Base-by-base conservation (phyloP, 2,113 vertebrate genomes). In the Callithrix jacchus region DNA sequence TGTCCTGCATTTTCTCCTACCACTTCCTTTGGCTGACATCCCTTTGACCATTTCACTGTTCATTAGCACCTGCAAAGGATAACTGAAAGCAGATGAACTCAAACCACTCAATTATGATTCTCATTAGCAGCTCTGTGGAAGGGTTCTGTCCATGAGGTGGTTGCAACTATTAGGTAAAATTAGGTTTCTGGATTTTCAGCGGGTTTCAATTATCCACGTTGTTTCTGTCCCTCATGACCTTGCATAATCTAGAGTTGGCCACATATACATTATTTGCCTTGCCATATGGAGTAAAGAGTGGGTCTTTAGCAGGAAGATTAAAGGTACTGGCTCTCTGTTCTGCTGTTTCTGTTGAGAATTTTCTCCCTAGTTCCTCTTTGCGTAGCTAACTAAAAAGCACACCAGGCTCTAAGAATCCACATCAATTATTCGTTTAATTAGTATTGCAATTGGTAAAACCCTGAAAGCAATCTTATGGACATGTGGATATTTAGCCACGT, bases 41-140 rank as follows among this genome's bases (percentile, higher is more conserved):
- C 61, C 94, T 82, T 82, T 86, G 81, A 95, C 56, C 80, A 87
- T 87, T 80, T 92, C 89, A 92, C 73, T 97, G 85, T 84, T 96
- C 61, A 89, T 89, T 92, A 97, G 87, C 68, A 95, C 96, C 92
- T 97, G 61, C 40, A 68, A 94, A 93, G 49, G 87, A 86, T 82
- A 95, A 93, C 84, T 74, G 90, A 96, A 95, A 97, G 92, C 92
- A 97, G 76, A 93, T 96, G 79, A 95, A 91, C 64, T 94, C 89
- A 95, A 89, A 95, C 40, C 71, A 97, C n/a, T 96, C 76, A 94
- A 35, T 93, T 94, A 90, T 23, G 37, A 35, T 90, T 96, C 96
- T 96, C 71, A 93, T 94, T 93, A 95, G 70, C 35, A 73, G 64
- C 40, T 73, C 58, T 58, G 56, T 66, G 18, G 52, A 97, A 95